Conservation (phyloP, 2,797 vertebrate genomes). For the Peromyscus eremicus region DNA sequence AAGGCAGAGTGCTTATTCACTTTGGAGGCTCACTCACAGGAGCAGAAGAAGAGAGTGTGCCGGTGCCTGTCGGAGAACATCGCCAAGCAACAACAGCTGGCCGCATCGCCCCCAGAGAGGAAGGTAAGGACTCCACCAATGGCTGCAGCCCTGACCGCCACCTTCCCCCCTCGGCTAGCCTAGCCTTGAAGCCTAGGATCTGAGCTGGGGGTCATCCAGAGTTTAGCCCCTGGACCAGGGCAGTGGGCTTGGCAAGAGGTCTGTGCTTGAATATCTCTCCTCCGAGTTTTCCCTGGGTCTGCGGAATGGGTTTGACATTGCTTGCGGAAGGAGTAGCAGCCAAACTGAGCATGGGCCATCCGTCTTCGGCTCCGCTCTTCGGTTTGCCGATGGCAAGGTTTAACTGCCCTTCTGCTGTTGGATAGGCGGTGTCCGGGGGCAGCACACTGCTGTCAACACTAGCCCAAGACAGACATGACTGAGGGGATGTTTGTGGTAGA, state of each 20-base stretch:
- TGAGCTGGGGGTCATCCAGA: neutral
- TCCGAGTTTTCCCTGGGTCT: neutral
- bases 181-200: neutral
- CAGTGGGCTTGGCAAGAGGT: neutral
- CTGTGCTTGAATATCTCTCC: neutral
- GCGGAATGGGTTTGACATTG: neutral
- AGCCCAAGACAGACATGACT: neutral
- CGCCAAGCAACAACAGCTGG: constrained; percentile 92
- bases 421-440: neutral
- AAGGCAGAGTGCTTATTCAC: constrained; percentile 98
- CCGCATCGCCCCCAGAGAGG: constrained; percentile 64
- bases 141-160: neutral
- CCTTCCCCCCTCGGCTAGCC: neutral
- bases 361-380: neutral
- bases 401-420: neutral
- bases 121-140: constrained; percentile 86
- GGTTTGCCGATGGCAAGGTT: neutral
- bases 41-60: constrained; percentile 97
- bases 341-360: neutral
- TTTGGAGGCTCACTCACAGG: constrained; percentile 95
- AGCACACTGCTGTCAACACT: neutral
- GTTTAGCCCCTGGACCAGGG: constrained; percentile 5
- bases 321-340: neutral
- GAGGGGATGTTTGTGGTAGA: constrained; percentile 19
- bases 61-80: constrained; percentile 98